Evolutionary conservation across 2,797 vertebrate genomes (phyloP).

Genomic region (Chanos chanos): DNA sequence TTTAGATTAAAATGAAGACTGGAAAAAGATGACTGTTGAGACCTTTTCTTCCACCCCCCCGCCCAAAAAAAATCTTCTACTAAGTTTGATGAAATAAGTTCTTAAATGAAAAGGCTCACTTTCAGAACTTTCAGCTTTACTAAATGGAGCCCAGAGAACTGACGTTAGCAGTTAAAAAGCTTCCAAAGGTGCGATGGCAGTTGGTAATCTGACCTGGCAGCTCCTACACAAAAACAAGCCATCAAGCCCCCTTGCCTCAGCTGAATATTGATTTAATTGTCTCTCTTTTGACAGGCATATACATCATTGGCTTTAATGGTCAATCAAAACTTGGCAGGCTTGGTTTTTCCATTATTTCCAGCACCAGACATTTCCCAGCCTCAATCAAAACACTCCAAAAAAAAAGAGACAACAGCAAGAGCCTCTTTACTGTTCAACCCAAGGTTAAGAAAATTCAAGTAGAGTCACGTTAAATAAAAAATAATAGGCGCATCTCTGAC

Average conservation of each 20-base stretch:
- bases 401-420: conserved; percentile 25
- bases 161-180: conserved; percentile 69
- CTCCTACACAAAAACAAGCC: conserved; percentile 86
- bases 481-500: too few relatives aligned
- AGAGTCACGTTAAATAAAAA: too few relatives aligned
- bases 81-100: neutral
- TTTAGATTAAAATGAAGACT: too few relatives aligned
- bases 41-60: too few relatives aligned
- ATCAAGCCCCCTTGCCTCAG: conserved; percentile 78
- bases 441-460: too few relatives aligned
- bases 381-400: conserved; percentile 85
- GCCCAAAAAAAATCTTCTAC: neutral
- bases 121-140: conserved; percentile 8
- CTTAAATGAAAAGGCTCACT: conserved; percentile 12
- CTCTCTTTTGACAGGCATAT: conserved; percentile 94
- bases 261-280: conserved; percentile 98
- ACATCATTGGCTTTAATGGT: conserved; percentile 95
- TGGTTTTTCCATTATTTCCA: conserved; percentile 88
- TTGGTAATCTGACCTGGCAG: conserved; percentile 87
- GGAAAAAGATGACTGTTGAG: too few relatives aligned
- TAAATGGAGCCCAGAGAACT: conserved; percentile 16
- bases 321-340: conserved; percentile 90
- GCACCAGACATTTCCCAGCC: conserved; percentile 84
- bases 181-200: conserved; percentile 85
- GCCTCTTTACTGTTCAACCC: neutral